These are phyloP conservation scores for Oligia latruncula DNA, from an alignment of 2,888 invertebrate species.

Conservation along the genomic window DNA sequence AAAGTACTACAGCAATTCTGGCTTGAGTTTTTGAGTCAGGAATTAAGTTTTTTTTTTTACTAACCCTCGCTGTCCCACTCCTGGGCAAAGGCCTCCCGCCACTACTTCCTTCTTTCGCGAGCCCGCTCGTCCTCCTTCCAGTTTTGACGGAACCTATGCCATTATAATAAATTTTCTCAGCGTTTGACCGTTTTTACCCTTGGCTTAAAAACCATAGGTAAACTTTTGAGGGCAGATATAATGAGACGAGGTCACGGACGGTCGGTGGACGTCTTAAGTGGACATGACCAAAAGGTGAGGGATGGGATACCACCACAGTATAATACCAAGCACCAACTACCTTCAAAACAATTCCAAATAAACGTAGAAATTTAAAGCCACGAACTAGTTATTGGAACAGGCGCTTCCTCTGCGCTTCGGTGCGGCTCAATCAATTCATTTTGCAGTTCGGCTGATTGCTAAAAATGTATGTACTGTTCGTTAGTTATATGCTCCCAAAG, in stretches of 20 bases:
- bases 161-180: not conserved
- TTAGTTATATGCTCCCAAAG: conserved; percentile 9
- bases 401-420: not conserved
- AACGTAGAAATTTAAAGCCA: not conserved
- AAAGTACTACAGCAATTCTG: not conserved
- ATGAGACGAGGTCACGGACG: no score
- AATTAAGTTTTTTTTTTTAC: no score
- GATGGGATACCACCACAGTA: not conserved
- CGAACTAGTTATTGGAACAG: not conserved
- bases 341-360: not conserved
- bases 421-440: not conserved
- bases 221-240: not conserved
- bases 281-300: not conserved
- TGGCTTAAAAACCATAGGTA: not conserved
- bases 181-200: not conserved
- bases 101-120: no score
- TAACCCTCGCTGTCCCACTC: no score
- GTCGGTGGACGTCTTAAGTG: no score
- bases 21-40: not conserved
- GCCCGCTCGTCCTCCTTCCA: no score
- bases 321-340: not conserved
- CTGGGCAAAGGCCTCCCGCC: no score
- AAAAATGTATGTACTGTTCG: conserved; percentile 11
- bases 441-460: conserved; percentile 21
- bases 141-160: not conserved